Evolutionary conservation across 2,888 invertebrate genomes (phyloP).

Genomic region (Chymomyza fuscimana): DNA sequence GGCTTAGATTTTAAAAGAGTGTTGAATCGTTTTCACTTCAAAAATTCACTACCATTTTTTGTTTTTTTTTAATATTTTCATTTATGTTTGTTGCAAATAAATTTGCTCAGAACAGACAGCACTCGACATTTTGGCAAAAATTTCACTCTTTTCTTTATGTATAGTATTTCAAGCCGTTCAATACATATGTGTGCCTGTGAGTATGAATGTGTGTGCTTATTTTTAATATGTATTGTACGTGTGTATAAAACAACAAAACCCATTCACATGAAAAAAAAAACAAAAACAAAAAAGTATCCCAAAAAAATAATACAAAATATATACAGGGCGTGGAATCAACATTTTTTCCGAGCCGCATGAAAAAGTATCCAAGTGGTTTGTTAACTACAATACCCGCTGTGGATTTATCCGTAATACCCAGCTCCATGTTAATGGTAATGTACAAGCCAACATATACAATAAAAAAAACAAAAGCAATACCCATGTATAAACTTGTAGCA

Average conservation of each 20-base stretch:
- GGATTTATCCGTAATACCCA: slow-evolving; percentile 79
- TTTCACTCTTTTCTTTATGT: neutral
- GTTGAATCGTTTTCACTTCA: neutral
- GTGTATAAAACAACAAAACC: neutral
- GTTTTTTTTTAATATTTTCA: slow-evolving; percentile 42
- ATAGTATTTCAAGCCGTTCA: slow-evolving; percentile 13
- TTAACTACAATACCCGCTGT: slow-evolving; percentile 79
- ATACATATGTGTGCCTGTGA: slow-evolving; percentile 23
- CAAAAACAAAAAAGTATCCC: neutral
- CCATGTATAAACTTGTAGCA: slow-evolving; percentile 13
- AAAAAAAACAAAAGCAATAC: slow-evolving; percentile 28
- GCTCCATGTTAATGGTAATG: slow-evolving; percentile 79
- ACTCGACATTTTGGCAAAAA: slow-evolving; percentile 22
- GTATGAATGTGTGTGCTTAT: slow-evolving; percentile 4
- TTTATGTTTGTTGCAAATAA: slow-evolving; percentile 53
- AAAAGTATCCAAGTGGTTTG: slow-evolving; percentile 80
- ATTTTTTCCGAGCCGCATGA: slow-evolving; percentile 79
- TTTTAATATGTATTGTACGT: neutral
- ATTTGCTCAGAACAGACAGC: slow-evolving; percentile 46
- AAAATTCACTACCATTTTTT: neutral
- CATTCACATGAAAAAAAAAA: neutral
- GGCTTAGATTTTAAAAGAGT: neutral
- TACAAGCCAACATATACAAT: slow-evolving; percentile 50
- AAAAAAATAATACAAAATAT: slow-evolving; percentile 42
- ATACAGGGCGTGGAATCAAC: slow-evolving; percentile 80